phyloP scores from a whole-genome alignment of 2,113 vertebrate genomes.

The Amia ocellicauda region DNA sequence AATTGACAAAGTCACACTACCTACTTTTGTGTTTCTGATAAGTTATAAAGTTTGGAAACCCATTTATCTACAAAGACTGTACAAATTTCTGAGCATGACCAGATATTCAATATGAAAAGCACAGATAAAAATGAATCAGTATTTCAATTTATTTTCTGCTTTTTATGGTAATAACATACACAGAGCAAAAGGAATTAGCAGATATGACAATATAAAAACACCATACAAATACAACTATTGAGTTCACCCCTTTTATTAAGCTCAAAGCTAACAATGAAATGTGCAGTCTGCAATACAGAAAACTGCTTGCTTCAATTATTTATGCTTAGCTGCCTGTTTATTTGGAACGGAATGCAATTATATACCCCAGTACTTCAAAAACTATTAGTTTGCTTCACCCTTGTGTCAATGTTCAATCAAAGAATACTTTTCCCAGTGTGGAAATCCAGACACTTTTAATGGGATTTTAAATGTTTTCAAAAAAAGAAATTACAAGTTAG shows the following conservation, averaged over 20 bases:
- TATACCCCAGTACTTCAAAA: conserved; percentile 25
- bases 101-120: conserved; percentile 15
- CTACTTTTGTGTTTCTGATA: conserved; percentile 11
- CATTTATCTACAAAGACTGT: conserved; percentile 13
- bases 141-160: conserved; percentile 11
- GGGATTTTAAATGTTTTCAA: not conserved
- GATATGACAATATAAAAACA: conserved; percentile 6
- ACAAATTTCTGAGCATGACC: not conserved
- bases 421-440: not conserved
- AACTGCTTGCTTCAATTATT: conserved; percentile 3
- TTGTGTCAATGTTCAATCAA: conserved; percentile 23
- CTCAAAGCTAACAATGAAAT: conserved; percentile 6
- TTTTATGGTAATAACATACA: conserved; percentile 12
- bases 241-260: conserved; percentile 5
- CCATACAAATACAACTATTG: conserved; percentile 5
- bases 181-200: conserved; percentile 10
- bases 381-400: conserved; percentile 22
- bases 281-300: not conserved
- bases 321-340: conserved; percentile 25
- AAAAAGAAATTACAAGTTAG: not conserved
- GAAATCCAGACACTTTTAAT: conserved; percentile 3
- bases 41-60: conserved; percentile 6
- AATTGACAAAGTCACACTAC: not conserved
- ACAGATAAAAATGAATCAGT: conserved; percentile 4
- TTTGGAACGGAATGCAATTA: conserved; percentile 29